Evolutionary conservation across 2,797 vertebrate genomes (phyloP), one percentile per base, ranked within the genome.

Genomic region (Tamandua tetradactyla): DNA sequence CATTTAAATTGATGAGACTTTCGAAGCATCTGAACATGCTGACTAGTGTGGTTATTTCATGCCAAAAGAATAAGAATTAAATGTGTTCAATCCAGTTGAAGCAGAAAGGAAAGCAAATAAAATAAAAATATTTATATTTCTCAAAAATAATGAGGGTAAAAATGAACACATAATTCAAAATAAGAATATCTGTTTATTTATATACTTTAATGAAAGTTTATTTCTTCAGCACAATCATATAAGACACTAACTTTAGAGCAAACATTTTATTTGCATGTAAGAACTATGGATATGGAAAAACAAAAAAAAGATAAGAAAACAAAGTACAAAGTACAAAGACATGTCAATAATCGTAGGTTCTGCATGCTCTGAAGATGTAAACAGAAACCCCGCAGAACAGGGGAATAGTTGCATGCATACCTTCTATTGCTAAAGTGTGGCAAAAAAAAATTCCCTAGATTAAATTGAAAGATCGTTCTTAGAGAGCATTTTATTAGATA

Each of bases 141-240:
- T 83, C 14, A 12, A 75, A 91, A 89, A 93, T 88, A 86, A 85
- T 64, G 61, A 94, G 62, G 47, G 11, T 47, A 18, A 30, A 89
- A 75, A 92, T 69, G 20, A 91, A 64, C 40, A 32, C 30, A 91
- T 76, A 20, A 52, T 91, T 68, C 68, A 69, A 91, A 91, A 52
- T 32, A 75, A 71, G 27, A 80, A 66, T 49, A 82, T 75, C 44
- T 25, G 10, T 25, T 18, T 30, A 9, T 9, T 12, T 32, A 25
- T 87, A 37, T 49, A 78, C 91, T 91, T 66, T 81, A 89, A 68
- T 78, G 68, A 93, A 86, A 75, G 3, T 37, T 90, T 85, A 62
- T 74, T 20, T 59, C 30, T 92, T 92, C n/a, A 84, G n/a, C 23
- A 64, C 27, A 92, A 75, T 22, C n/a, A 44, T n/a, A 55, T 25